Percentiles rank a stretch among this genome's conserved stretches.
Conservation (phyloP, 64 coral and sea anemone genomes). For the Porites australiensis region DNA sequence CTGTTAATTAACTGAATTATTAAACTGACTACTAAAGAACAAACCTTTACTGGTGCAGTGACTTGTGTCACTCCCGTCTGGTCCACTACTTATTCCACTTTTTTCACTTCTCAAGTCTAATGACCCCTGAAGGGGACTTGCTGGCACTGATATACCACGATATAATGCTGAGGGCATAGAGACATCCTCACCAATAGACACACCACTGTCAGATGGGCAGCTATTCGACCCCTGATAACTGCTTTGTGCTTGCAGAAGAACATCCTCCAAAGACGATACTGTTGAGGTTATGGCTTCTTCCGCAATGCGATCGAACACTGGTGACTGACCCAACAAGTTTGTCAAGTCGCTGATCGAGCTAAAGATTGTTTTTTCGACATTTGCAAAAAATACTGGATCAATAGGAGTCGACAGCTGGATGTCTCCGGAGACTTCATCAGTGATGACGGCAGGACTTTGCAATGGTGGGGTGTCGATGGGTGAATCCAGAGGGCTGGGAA, state of each 20-base stretch:
- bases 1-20: no score
- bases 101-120: neutral
- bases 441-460: neutral
- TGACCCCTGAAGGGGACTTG: neutral
- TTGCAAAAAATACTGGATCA: constrained; percentile 17
- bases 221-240: constrained; percentile 7
- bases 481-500: neutral
- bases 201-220: constrained; percentile 35
- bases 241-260: constrained; percentile 19
- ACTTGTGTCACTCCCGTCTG: neutral
- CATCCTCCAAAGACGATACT: neutral
- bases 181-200: neutral
- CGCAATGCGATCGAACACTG: constrained; percentile 43
- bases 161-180: neutral
- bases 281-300: constrained; percentile 20
- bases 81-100: neutral
- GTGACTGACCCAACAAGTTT: constrained; percentile 3
- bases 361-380: constrained; percentile 32
- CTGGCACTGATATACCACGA: neutral
- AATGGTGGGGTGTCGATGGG: neutral
- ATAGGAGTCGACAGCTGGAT: neutral
- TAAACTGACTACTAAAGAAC: neutral
- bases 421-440: neutral
- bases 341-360: constrained; percentile 24
- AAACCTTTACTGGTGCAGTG: neutral